phyloP scores from a whole-genome alignment of 2,888 invertebrate genomes.

The Perizoma affinitatum region DNA sequence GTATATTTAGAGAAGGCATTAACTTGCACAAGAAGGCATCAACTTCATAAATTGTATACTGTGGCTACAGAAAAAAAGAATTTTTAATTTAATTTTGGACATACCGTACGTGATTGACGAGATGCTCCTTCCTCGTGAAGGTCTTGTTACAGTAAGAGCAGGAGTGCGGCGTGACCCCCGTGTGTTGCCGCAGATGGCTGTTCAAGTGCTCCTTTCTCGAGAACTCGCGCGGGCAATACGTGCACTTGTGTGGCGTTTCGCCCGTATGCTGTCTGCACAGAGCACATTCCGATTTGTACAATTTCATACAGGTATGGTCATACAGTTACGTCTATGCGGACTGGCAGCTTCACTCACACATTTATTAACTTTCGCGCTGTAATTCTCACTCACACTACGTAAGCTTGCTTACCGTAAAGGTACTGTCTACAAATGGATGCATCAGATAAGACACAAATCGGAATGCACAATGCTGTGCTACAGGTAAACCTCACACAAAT shows the following conservation, averaged over 20 bases:
- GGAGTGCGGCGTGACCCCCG: conserved; percentile 88
- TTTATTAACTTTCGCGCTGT: background rate
- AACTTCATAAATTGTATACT: too few species aligned
- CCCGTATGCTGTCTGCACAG: conserved; percentile 90
- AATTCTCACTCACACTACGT: conserved; percentile 15
- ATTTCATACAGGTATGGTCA: conserved; percentile 31
- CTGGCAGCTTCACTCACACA: conserved; percentile 13
- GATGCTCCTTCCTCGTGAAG: conserved; percentile 89
- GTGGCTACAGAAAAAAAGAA: too few species aligned
- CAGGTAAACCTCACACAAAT: conserved; percentile 75
- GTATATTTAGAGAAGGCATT: too few species aligned
- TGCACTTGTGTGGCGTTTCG: conserved; percentile 91
- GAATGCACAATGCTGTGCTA: conserved; percentile 83
- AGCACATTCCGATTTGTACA: conserved; percentile 75
- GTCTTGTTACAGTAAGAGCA: conserved; percentile 89
- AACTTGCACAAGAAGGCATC: too few species aligned
- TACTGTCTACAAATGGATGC: conserved; percentile 23
- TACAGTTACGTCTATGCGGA: conserved; percentile 8
- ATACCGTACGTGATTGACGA: conserved; percentile 86
- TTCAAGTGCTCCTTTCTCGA: conserved; percentile 94
- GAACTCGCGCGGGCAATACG: conserved; percentile 81
- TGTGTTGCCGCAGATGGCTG: conserved; percentile 92
- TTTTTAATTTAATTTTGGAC: conserved; percentile 8
- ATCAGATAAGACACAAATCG: conserved; percentile 59
- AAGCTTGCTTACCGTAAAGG: conserved; percentile 19